phyloP scores from a whole-genome alignment of 35 echinoderm and acorn worm genomes.

The Heliocidaris tuberculata region DNA sequence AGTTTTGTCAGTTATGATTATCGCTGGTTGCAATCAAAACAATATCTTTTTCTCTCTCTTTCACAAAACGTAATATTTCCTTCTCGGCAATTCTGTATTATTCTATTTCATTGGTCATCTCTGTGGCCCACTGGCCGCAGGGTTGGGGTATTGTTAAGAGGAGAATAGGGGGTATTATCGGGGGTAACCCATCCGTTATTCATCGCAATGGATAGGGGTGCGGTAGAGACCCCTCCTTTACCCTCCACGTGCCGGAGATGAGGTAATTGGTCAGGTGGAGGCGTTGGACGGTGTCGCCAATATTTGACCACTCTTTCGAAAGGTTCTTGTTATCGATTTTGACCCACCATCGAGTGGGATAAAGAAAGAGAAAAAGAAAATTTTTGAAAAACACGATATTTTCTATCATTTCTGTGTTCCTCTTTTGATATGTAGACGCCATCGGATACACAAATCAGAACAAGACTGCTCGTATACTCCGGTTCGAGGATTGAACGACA shows the following conservation, averaged over 20 bases:
- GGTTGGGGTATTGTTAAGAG: not conserved
- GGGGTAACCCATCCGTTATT: not conserved
- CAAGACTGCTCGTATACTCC: not conserved
- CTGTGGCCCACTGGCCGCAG: not conserved
- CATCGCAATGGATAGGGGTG: conserved; percentile 4
- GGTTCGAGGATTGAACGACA: too few species aligned
- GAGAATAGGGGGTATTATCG: not conserved
- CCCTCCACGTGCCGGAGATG: not conserved
- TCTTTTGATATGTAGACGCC: not conserved
- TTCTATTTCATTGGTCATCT: not conserved
- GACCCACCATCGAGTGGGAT: not conserved
- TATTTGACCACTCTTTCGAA: not conserved
- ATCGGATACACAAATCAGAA: not conserved
- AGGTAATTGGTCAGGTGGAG: not conserved
- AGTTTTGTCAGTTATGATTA: conserved; percentile 5
- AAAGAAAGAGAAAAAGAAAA: too few species aligned
- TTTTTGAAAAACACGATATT: too few species aligned
- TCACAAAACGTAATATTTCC: not conserved
- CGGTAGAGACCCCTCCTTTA: not conserved
- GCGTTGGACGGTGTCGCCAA: not conserved
- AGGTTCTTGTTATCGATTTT: not conserved
- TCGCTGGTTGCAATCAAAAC: not conserved
- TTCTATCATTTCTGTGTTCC: not conserved
- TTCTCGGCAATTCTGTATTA: not conserved
- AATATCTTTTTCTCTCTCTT: conserved; percentile 7